Conservation (phyloP, 1,140 invertebrate genomes). For the Neodiprion fabricii region DNA sequence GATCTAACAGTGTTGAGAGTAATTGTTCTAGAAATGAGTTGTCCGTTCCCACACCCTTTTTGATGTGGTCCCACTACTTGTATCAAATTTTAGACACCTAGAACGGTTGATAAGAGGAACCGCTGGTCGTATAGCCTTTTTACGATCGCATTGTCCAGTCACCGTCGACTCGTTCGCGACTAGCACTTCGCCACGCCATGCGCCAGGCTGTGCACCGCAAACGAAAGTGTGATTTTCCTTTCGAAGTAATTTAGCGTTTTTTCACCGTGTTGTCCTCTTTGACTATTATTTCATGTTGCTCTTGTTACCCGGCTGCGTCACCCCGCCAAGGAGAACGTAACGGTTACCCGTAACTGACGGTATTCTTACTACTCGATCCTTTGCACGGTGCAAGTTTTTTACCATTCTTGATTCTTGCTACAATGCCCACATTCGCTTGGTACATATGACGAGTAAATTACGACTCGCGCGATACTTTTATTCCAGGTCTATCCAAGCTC, state of each 20-base stretch:
- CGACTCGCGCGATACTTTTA: too few relatives aligned
- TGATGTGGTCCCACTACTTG: too few relatives aligned
- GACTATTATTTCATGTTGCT: constrained; percentile 17
- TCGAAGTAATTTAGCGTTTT: constrained; percentile 53
- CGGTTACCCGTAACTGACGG: background rate
- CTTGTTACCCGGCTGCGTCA: constrained; percentile 9
- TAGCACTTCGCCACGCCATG: background rate
- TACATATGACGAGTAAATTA: too few relatives aligned
- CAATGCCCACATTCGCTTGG: constrained; percentile 17
- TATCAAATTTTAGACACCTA: too few relatives aligned
- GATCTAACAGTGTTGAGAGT: too few relatives aligned
- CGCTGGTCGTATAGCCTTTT: background rate
- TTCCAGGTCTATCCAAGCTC: too few relatives aligned
- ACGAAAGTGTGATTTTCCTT: constrained; percentile 61
- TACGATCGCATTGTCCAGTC: constrained; percentile 3
- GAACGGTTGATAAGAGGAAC: too few relatives aligned
- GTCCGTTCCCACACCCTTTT: too few relatives aligned
- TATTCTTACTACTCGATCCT: constrained; percentile 18
- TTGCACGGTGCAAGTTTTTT: constrained; percentile 22
- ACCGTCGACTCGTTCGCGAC: constrained; percentile 3
- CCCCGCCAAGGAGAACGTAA: constrained; percentile 14
- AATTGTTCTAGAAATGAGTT: too few relatives aligned
- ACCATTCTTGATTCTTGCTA: constrained; percentile 13
- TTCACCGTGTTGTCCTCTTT: constrained; percentile 35
- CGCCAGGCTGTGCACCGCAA: constrained; percentile 39